Evolutionary conservation across 2,888 invertebrate genomes (phyloP), one percentile per base, ranked within the genome.

Genomic region (Hirtodrosophila trivittata): DNA sequence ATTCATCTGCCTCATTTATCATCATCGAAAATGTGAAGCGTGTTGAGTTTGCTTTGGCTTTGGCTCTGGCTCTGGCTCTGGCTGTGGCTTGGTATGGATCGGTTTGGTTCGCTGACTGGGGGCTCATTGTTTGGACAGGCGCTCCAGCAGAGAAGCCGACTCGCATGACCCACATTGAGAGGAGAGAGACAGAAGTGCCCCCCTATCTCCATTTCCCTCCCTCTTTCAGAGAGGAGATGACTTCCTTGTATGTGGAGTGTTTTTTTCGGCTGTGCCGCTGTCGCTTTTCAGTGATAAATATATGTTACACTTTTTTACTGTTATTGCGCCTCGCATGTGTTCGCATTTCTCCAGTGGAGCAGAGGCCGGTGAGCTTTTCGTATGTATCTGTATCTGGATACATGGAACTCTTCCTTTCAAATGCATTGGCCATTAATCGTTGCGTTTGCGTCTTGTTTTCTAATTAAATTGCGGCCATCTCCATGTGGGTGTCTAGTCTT

Each of bases 271-370:
- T 57, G 38, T 51, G 42, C 35, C 42, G 78, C 77, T 76, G 78
- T 77, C 85, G 82, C 71, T 77, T 77, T 75, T 81, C 59, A 77
- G 85, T 84, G 80, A 80, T 80, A 80, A 80, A 80, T 85, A 82
- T 85, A 85, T 85, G 85, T 80, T 80, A 80, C 85, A 80, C 80
- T 85, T 85, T 80, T 80, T 80, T 80, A 80, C 85, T 77, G 85
- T 85, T 80, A 80, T 85, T 82, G 85, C 71, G 67, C 78, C 51
- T 81, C 78, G 82, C 82, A 85, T 80, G 85, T 81, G 82, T 62
- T 59, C 74, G 77, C 82, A 84, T 80, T 81, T 81, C 81, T 80
- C 81, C 63, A 35, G 5, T 16, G 10, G 21, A 50, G 5, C 1
- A 9, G 28, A 28, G 28, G 28, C 18, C 18, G 18, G 18, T 8